Evolutionary conservation across 2,888 invertebrate genomes (phyloP).

Genomic region (Noctua janthina): DNA sequence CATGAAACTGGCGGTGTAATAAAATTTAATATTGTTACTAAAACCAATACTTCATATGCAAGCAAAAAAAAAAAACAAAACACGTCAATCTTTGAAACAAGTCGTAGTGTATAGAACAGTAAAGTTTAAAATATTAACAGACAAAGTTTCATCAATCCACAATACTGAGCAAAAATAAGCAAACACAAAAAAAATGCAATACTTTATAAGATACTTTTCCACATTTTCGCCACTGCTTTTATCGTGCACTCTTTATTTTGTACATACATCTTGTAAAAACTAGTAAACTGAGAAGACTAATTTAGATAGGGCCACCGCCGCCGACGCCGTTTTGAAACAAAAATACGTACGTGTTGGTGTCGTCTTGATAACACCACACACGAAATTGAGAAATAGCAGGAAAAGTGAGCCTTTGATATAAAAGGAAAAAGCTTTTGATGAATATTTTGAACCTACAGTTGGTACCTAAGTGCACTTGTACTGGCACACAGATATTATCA

Average conservation of each 20-base stretch:
- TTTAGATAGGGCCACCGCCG: slow-evolving; percentile 53
- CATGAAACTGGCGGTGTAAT: not conserved
- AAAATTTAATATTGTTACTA: not conserved
- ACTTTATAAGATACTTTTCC: not conserved
- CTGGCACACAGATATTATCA: not conserved
- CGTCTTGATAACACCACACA: slow-evolving; percentile 51
- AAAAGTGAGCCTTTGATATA: slow-evolving; percentile 40
- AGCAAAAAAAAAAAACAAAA: not conserved
- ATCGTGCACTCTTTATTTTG: slow-evolving; percentile 27
- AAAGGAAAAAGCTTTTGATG: slow-evolving; percentile 20
- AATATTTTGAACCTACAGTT: not conserved
- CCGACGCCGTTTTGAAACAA: slow-evolving; percentile 15
- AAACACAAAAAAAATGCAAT: not conserved
- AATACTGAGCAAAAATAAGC: not conserved
- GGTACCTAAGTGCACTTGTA: not conserved
- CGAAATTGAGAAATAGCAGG: slow-evolving; percentile 56
- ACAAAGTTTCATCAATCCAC: not conserved
- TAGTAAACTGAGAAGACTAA: slow-evolving; percentile 49
- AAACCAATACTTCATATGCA: not conserved
- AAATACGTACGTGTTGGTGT: slow-evolving; percentile 25
- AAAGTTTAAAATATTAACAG: not conserved
- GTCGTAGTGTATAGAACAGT: not conserved
- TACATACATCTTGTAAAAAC: slow-evolving; percentile 11
- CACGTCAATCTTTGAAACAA: not conserved
- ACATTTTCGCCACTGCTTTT: slow-evolving; percentile 21